Base-by-base conservation (phyloP, 1,140 invertebrate genomes). In the Archegozetes longisetosus region DNA sequence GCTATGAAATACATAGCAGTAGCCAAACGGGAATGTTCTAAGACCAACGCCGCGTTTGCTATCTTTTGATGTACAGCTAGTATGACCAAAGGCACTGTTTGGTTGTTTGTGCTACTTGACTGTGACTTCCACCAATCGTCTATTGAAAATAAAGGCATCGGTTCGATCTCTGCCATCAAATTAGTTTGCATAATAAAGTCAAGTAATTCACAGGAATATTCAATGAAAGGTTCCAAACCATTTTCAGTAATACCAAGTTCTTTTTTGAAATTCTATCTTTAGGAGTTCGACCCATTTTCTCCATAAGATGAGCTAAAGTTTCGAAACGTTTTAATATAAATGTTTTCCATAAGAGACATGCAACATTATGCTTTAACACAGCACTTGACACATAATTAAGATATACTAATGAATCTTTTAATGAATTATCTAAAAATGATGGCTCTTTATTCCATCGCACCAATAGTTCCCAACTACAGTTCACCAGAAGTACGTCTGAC, bases 391-490 rank as follows among this genome's bases (percentile, higher is more conserved):
- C 65, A 23, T 69, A 60, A 55, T 66, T 66, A n/a, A 74, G 60
- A 53, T 66, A 74, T 48, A 70, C 67, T 17, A 72, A 28, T 13
- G 71, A 66, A 28, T 64, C 51, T 13, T 56, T 28, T 32, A 23
- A 14, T 23, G n/a, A 12, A 12, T 17, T 24, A 27, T 20, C 53
- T 14, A 24, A 13, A 14, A 54, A 40, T 17, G 32, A 28, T 27
- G 59, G 58, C n/a, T 61, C 79, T 71, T 84, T 86, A 69, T 84
- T 84, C 89, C 89, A 94, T 55, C 78, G 77, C 62, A 85, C 78
- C 59, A 85, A 79, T 72, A 86, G 88, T 70, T 93, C 88, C 90
- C 89, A 94, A 65, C 81, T 82, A 75, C 91, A 82, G 71, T 92
- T 89, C 13, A 83, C 80, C 32, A 92, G 72, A 27, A 94, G 70